Evolutionary conservation across 2,888 invertebrate genomes (phyloP), one percentile per base, ranked within the genome.

Genomic region (Brachypterus glaber): DNA sequence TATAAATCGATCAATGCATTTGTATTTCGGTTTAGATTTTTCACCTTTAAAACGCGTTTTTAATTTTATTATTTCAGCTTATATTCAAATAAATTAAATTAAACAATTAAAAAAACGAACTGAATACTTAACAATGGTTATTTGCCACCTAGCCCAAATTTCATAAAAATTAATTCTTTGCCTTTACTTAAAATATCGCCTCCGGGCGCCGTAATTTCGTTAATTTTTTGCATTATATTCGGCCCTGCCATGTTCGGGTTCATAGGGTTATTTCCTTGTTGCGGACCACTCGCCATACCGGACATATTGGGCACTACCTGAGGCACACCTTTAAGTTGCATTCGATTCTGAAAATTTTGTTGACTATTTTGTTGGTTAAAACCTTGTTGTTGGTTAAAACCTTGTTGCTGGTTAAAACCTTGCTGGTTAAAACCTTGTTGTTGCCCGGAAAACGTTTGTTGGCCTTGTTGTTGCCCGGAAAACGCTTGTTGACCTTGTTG

Each of bases 131-230:
- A 45, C 45, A 48, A 47, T 49, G 55, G 59, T 63, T 65, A 66
- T 64, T 66, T 66, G 33, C 81, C 81, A 59, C 86, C 85, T 54
- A 90, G 76, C 51, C 90, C 90, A 67, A 91, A 91, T 71, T 87
- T 87, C 82, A 90, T 90, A 69, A 91, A 90, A 65, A 90, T 87
- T 51, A 90, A 79, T 72, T 90, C 90, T 70, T 91, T 90, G 59
- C 90, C 90, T 68, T 90, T 90, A 60, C 89, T 88, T 55, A 90
- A 74, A 53, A 90, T 87, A 63, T 89, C 89, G 55, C 88, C 88
- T 47, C 89, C 89, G 52, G 88, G 86, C 44, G 83, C 83, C 39
- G 88, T 84, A 72, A 89, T 87, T 64, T 89, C 89, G 55, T 84
- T 79, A 63, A 89, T 78, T 68, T 89, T 89, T 65, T 88, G 86